These are phyloP conservation scores for Frankliniella intonsa DNA, from an alignment of 2,888 invertebrate species.

Conservation along the genomic window DNA sequence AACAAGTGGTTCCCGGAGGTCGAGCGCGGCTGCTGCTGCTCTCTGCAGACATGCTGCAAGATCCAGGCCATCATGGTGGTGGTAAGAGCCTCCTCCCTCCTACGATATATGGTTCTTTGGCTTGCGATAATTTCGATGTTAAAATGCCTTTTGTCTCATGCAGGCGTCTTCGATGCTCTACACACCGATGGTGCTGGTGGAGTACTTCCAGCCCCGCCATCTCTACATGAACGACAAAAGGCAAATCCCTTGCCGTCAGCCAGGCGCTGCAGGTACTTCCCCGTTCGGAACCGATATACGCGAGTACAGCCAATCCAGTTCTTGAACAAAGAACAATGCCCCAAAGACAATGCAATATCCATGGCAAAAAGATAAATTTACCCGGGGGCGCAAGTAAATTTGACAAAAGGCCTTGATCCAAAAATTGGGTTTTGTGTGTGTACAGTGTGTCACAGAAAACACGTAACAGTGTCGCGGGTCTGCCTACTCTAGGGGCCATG, in stretches of 20 bases:
- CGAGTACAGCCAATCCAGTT: neutral
- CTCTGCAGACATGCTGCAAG: neutral
- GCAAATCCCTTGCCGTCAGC: neutral
- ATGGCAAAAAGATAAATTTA: neutral
- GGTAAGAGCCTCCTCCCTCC: neutral
- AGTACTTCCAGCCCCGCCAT: neutral
- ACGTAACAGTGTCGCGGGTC: too few relatives aligned
- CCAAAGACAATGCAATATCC: neutral
- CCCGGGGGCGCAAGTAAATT: too few relatives aligned
- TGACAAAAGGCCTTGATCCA: too few relatives aligned
- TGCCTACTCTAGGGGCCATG: too few relatives aligned
- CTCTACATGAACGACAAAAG: neutral
- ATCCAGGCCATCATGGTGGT: slow-evolving; percentile 3
- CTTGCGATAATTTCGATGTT: too few relatives aligned
- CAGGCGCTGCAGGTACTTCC: neutral
- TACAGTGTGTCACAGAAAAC: too few relatives aligned
- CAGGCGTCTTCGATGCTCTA: neutral
- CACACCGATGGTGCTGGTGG: neutral
- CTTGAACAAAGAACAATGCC: neutral
- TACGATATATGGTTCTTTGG: too few relatives aligned
- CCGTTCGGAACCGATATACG: neutral
- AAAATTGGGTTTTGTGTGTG: too few relatives aligned
- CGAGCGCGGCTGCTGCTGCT: slow-evolving; percentile 19
- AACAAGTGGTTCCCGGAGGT: neutral
- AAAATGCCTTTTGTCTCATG: neutral